Evolutionary conservation across 2,797 vertebrate species (phyloP).

Genomic region (Brachymystax lenok): DNA sequence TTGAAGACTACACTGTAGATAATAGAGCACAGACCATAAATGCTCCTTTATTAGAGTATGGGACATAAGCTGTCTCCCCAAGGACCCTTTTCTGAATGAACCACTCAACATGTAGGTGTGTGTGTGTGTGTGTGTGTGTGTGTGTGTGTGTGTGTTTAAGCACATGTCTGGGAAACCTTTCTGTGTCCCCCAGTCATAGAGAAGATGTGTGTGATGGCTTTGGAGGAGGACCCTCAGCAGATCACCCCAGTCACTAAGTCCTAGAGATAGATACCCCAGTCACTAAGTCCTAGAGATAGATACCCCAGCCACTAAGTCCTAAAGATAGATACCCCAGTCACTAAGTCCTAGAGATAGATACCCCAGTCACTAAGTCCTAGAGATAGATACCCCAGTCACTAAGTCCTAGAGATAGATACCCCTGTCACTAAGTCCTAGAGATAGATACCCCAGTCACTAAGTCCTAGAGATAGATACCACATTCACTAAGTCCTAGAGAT

Average conservation of each 20-base stretch:
- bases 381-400: too few relatives aligned
- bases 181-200: slow-evolving; percentile 38
- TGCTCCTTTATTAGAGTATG: slow-evolving; percentile 65
- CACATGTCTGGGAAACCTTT: slow-evolving; percentile 51
- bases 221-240: too few relatives aligned
- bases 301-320: slow-evolving; percentile 54
- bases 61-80: slow-evolving; percentile 60
- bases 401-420: too few relatives aligned
- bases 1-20: neutral
- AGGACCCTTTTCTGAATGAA: slow-evolving; percentile 67
- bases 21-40: slow-evolving; percentile 60
- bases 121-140: slow-evolving; percentile 17
- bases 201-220: too few relatives aligned
- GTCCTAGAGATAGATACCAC: too few relatives aligned
- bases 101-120: slow-evolving; percentile 55
- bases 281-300: slow-evolving; percentile 64
- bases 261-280: slow-evolving; percentile 58
- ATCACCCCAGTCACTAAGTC: slow-evolving; percentile 49
- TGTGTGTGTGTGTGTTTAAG: slow-evolving; percentile 11
- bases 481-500: too few relatives aligned
- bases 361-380: too few relatives aligned
- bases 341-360: slow-evolving; percentile 61
- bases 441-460: too few relatives aligned
- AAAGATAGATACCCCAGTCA: slow-evolving; percentile 58
- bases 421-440: too few relatives aligned